A percentile compares a stretch with the other conserved stretches of the same genome.
These are phyloP conservation scores for Procavia capensis DNA, from an alignment of 2,113 vertebrate genomes.

Conservation along the genomic window DNA sequence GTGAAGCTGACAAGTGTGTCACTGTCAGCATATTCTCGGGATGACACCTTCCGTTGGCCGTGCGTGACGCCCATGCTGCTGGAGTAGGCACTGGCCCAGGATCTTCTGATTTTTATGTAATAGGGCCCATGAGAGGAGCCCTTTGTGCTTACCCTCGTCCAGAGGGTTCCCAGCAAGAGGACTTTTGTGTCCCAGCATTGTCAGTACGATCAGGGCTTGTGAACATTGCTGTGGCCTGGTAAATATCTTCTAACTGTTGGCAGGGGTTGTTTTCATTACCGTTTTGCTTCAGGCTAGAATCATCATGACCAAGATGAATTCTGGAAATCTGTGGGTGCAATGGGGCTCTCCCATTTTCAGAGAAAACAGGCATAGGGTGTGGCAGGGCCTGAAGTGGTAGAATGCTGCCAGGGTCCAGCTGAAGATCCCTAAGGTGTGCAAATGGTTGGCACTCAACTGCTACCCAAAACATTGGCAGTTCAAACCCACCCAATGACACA, in stretches of 20 bases:
- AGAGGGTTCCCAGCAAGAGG: conserved; percentile 23
- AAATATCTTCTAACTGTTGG: not conserved
- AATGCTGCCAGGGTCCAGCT: not conserved
- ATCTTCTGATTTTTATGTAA: conserved; percentile 60
- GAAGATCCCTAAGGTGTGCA: too few species aligned
- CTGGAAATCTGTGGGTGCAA: not conserved
- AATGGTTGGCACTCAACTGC: too few species aligned
- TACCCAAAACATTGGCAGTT: not conserved
- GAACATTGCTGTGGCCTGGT: conserved; percentile 49
- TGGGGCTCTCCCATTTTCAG: conserved; percentile 8
- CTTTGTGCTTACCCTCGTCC: not conserved
- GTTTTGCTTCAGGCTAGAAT: conserved; percentile 9
- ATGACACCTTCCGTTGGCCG: conserved; percentile 39
- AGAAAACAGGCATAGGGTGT: not conserved
- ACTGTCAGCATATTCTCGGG: not conserved
- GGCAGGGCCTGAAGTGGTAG: not conserved
- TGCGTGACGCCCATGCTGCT: not conserved
- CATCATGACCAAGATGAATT: conserved; percentile 46
- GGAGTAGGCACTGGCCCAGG: not conserved
- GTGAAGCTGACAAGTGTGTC: conserved; percentile 21
- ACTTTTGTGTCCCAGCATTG: conserved; percentile 32
- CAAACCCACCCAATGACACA: too few species aligned
- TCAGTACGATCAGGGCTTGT: not conserved
- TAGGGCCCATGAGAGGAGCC: conserved; percentile 40
- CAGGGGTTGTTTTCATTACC: not conserved